These are phyloP conservation scores for Cirrhinus molitorella DNA, from an alignment of 2,797 vertebrate species.

Conservation along the genomic window DNA sequence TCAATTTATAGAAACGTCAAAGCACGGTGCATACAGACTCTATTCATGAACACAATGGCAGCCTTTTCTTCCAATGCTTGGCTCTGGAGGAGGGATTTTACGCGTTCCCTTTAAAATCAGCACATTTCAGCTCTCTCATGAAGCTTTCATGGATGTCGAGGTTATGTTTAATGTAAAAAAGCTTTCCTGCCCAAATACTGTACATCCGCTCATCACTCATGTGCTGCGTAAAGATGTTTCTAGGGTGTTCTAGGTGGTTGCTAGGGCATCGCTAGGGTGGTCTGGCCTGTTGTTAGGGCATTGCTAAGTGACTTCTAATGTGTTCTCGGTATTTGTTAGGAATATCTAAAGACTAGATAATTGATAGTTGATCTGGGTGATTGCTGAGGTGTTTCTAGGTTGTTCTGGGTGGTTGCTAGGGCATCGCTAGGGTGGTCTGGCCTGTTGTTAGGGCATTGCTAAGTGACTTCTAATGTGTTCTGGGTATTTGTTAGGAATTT, in stretches of 20 bases:
- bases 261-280: too few relatives aligned
- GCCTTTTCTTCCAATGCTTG: slow-evolving; percentile 44
- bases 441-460: too few relatives aligned
- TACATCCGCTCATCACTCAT: neutral
- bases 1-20: slow-evolving; percentile 59
- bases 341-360: too few relatives aligned
- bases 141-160: slow-evolving; percentile 17
- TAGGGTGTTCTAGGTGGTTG: neutral
- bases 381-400: too few relatives aligned
- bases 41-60: slow-evolving; percentile 61
- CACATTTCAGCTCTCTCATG: slow-evolving; percentile 29
- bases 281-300: neutral
- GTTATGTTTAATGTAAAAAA: neutral
- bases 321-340: too few relatives aligned
- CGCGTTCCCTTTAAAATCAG: slow-evolving; percentile 39
- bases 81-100: slow-evolving; percentile 20
- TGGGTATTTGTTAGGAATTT: too few relatives aligned
- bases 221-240: neutral
- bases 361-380: too few relatives aligned
- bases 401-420: too few relatives aligned
- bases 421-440: too few relatives aligned
- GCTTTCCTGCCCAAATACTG: neutral
- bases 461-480: too few relatives aligned
- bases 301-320: too few relatives aligned
- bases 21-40: slow-evolving; percentile 42